A percentile compares a stretch with the other conserved stretches of the same genome.
Evolutionary conservation across 2,888 invertebrate genomes (phyloP).

Genomic region (Tiliacea aurago): DNA sequence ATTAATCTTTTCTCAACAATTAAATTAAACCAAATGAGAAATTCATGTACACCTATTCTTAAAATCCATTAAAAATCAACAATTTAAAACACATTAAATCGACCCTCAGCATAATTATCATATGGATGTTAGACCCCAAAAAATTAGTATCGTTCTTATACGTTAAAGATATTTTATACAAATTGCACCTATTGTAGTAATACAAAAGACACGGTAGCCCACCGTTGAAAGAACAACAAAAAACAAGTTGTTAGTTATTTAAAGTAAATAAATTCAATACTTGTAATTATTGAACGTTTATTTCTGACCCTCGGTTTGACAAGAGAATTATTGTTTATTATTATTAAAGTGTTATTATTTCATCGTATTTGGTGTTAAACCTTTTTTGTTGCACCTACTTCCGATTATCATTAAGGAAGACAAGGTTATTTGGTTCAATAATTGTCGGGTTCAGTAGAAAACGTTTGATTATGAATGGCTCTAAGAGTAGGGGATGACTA

Average conservation of each 20-base stretch:
- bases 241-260: neutral
- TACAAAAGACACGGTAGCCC: conserved; percentile 38
- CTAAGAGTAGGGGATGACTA: too few species aligned
- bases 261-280: conserved; percentile 47
- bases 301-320: conserved; percentile 50
- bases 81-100: conserved; percentile 9
- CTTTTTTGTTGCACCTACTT: conserved; percentile 46
- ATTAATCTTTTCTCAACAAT: neutral
- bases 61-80: conserved; percentile 1
- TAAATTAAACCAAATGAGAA: neutral
- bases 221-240: conserved; percentile 31
- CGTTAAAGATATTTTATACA: conserved; percentile 13
- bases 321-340: conserved; percentile 42
- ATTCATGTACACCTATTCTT: neutral
- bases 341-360: conserved; percentile 35
- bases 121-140: conserved; percentile 23
- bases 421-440: neutral
- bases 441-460: conserved; percentile 23
- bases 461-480: too few species aligned
- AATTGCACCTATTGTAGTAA: conserved; percentile 33
- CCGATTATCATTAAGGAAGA: conserved; percentile 46
- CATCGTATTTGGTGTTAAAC: conserved; percentile 41
- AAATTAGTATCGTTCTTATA: neutral
- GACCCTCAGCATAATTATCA: conserved; percentile 26
- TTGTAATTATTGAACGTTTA: conserved; percentile 49